These are phyloP conservation scores for Habropoda laboriosa DNA, from an alignment of 1,140 invertebrate genomes.

Conservation along the genomic window DNA sequence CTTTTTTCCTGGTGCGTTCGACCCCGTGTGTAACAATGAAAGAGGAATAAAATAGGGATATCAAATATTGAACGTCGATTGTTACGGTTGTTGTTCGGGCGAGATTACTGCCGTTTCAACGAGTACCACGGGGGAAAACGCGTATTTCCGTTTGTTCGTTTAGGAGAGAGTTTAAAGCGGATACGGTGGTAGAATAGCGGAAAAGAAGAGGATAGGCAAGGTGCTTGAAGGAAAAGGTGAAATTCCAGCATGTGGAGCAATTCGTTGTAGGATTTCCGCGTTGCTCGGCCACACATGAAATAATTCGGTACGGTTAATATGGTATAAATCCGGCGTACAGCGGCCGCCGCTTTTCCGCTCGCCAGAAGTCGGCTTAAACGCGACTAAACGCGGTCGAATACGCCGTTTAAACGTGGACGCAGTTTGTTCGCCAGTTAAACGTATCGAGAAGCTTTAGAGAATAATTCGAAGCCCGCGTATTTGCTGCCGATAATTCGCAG, in stretches of 20 bases:
- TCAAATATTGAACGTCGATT: not conserved
- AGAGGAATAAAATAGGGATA: not conserved
- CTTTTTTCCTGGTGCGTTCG: not conserved
- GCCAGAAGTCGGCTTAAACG: not conserved
- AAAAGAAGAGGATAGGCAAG: slow-evolving; percentile 30
- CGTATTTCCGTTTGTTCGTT: not conserved
- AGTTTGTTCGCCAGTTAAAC: slow-evolving; percentile 21
- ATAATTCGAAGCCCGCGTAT: slow-evolving; percentile 11
- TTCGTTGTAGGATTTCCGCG: slow-evolving; percentile 57
- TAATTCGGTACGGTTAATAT: slow-evolving; percentile 62
- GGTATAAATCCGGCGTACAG: slow-evolving; percentile 58
- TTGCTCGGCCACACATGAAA: slow-evolving; percentile 53
- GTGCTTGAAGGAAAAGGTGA: slow-evolving; percentile 45
- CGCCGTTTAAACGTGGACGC: not conserved
- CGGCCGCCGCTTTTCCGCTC: not conserved
- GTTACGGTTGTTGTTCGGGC: not conserved
- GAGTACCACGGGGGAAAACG: not conserved
- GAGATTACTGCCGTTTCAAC: not conserved
- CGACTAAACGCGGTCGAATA: slow-evolving; percentile 9
- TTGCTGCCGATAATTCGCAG: slow-evolving; percentile 6
- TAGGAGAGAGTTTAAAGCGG: not conserved
- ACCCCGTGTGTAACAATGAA: no score
- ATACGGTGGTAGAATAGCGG: slow-evolving; percentile 16
- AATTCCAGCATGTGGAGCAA: slow-evolving; percentile 53
- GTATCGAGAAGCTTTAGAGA: slow-evolving; percentile 24